Conservation (phyloP, 2,113 vertebrate species). For the Stegastes partitus region DNA sequence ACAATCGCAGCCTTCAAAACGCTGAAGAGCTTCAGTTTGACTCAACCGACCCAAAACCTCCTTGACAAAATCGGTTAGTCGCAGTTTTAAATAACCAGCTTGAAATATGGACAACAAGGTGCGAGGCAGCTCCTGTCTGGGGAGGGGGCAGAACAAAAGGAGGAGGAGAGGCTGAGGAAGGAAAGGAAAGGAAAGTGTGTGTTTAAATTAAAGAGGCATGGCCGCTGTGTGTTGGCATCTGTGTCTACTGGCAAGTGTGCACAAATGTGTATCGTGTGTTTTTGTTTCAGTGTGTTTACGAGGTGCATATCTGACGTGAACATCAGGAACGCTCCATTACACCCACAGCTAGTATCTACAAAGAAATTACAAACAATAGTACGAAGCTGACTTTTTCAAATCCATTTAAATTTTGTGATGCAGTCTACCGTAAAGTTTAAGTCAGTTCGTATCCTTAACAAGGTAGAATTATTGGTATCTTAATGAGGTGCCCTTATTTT, state of each 20-base stretch:
- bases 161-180: constrained; percentile 47
- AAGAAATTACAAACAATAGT: background rate
- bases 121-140: background rate
- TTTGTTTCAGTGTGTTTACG: background rate
- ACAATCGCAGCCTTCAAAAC: constrained; percentile 8
- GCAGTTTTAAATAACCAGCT: constrained; percentile 12
- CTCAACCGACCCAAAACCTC: background rate
- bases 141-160: constrained; percentile 37
- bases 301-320: background rate
- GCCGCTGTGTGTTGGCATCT: background rate
- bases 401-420: constrained; percentile 9
- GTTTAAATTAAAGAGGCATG: constrained; percentile 29
- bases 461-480: background rate
- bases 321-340: too few species aligned
- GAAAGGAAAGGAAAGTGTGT: constrained; percentile 51
- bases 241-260: background rate
- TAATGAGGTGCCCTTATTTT: background rate
- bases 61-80: background rate
- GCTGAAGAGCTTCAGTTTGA: background rate
- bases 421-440: constrained; percentile 18
- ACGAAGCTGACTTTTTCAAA: background rate
- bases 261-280: background rate
- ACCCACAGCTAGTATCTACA: constrained; percentile 12
- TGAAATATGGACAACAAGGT: constrained; percentile 36
- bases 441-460: background rate